Conservation (phyloP, 2,888 invertebrate species). For the Nomada ruficornis region DNA sequence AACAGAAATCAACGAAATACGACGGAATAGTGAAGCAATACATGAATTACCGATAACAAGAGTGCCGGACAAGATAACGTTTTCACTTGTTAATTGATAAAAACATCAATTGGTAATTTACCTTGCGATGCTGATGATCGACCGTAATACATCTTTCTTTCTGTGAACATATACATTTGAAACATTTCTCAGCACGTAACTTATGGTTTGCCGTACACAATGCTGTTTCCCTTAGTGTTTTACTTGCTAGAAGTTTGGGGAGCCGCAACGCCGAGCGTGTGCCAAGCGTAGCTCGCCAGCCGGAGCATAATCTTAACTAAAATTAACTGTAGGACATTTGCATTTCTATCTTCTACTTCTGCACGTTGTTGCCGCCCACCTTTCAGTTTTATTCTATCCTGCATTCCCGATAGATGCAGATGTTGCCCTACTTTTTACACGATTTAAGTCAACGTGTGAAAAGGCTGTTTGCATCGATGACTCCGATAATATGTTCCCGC, state of each 20-base stretch:
- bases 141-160: neutral
- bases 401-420: no score
- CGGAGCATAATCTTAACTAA: constrained; percentile 34
- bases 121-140: no score
- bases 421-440: no score
- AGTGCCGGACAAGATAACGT: no score
- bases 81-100: no score
- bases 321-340: constrained; percentile 24
- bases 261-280: neutral
- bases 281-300: constrained; percentile 22
- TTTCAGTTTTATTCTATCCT: no score
- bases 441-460: no score
- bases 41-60: neutral
- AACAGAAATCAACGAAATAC: neutral
- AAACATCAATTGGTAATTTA: no score
- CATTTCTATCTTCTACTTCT: neutral
- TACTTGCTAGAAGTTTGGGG: neutral
- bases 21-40: neutral
- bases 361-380: no score
- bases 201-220: constrained; percentile 47
- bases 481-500: no score
- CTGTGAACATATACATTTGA: neutral
- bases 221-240: constrained; percentile 18
- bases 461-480: no score
- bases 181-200: constrained; percentile 24